Conservation (phyloP, 2,113 vertebrate species). For the Coturnix japonica region DNA sequence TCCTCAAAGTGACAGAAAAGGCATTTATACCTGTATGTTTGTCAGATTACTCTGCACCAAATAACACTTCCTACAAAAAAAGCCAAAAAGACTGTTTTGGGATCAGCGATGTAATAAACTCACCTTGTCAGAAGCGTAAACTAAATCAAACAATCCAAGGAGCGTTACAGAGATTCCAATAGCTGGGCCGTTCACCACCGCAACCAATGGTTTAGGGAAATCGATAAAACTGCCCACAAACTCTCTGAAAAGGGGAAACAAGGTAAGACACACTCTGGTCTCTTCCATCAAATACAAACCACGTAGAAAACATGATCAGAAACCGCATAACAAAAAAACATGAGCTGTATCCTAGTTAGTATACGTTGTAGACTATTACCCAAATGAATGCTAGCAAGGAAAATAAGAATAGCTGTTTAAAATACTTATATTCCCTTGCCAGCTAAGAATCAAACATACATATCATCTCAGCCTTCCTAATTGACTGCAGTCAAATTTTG, state of each 20-base stretch:
- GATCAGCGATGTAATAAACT: background rate
- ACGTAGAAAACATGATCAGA: background rate
- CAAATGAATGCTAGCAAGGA: background rate
- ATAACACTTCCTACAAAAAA: background rate
- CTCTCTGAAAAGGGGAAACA: slow-evolving; percentile 60
- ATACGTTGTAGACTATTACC: background rate
- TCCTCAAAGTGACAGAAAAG: background rate
- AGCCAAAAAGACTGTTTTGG: background rate
- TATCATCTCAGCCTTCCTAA: background rate
- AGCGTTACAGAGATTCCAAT: slow-evolving; percentile 83
- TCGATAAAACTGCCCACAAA: slow-evolving; percentile 85
- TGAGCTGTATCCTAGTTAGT: background rate
- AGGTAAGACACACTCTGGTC: background rate
- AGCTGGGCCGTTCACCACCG: slow-evolving; percentile 86
- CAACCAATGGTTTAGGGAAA: slow-evolving; percentile 88
- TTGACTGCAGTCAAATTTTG: background rate
- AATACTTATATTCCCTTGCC: background rate
- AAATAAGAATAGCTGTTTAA: background rate
- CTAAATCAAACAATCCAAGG: slow-evolving; percentile 82
- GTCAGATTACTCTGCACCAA: background rate
- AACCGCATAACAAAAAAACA: background rate
- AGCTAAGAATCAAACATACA: background rate
- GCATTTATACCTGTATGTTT: background rate
- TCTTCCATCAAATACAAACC: background rate
- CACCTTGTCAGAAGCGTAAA: slow-evolving; percentile 86